Evolutionary conservation across 1,140 invertebrate species (phyloP).

Genomic region (Drosophila ironensis): DNA sequence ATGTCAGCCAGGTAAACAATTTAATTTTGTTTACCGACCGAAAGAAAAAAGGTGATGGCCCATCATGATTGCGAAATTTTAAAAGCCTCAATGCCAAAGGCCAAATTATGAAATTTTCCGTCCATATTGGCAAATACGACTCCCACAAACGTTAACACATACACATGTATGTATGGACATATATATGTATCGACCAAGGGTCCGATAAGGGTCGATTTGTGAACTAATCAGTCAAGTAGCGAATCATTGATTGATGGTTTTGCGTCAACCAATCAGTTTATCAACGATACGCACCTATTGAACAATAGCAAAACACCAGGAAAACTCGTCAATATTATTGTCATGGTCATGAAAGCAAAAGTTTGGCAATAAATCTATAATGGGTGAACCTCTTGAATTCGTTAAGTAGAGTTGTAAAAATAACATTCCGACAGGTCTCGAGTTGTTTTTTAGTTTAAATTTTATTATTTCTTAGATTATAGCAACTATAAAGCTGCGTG

Average conservation of each 20-base stretch:
- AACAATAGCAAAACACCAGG: not conserved
- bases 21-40: slow-evolving; percentile 7
- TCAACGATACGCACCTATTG: not conserved
- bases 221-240: slow-evolving; percentile 23
- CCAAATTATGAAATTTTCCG: slow-evolving; percentile 22
- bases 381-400: not conserved
- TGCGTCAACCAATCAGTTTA: slow-evolving; percentile 22
- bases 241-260: slow-evolving; percentile 10
- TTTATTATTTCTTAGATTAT: slow-evolving; percentile 18
- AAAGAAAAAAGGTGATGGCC: not conserved
- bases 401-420: not conserved
- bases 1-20: slow-evolving; percentile 5
- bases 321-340: slow-evolving; percentile 5
- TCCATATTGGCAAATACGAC: not conserved
- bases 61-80: not conserved
- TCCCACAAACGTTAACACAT: not conserved
- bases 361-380: slow-evolving; percentile 4
- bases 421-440: not conserved
- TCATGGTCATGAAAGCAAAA: slow-evolving; percentile 17
- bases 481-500: slow-evolving; percentile 19
- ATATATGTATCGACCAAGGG: not conserved
- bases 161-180: not conserved
- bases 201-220: slow-evolving; percentile 14
- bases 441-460: not conserved
- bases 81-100: not conserved